Base-by-base conservation (phyloP, 2,113 vertebrate genomes). In the Gambusia affinis region DNA sequence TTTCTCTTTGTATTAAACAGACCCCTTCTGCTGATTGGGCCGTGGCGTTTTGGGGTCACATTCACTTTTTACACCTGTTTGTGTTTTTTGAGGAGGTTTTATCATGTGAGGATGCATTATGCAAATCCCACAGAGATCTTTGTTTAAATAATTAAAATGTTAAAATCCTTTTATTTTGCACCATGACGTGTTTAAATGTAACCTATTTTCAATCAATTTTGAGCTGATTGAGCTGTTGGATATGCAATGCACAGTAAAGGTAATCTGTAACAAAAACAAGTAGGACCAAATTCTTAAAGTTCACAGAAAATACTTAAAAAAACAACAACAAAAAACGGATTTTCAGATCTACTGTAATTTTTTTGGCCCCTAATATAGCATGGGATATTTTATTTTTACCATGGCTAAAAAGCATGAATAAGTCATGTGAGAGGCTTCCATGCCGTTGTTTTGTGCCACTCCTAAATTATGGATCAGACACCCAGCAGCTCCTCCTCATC, bases 381-480 rank as follows among this genome's bases (percentile, higher is more conserved):
- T n/a, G n/a, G 14, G 51, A 66, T 76, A 71, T 81, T 76, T 80
- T 71, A 80, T 78, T 73, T 75, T 79, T 76, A 72, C 70, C 70
- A 79, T 82, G 73, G 69, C 80, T 81, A 79, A 68, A 81, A 44
- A 12, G 64, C 78, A 64, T 94, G 54, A 92, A 94, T 93, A 88
- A 93, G 92, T 75, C 66, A 93, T 85, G 78, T 11, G 33, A 70
- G 71, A 68, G 71, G 67, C 70, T 80, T 51, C 72, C 57, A 79
- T 78, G 80, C 84, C 70, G 79, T 82, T 65, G 70, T 69, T n/a
- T 75, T 77, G 86, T 85, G 86, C 83, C 67, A 29, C 75, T 67
- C 72, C 73, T 94, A 78, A 93, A 94, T 94, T 88, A 94, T 93
- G 87, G 78, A 93, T 93, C 86, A 87, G 85, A 78, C 81, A 79